phyloP scores from a whole-genome alignment of 1,140 invertebrate species.

The Leucophenga varia region DNA sequence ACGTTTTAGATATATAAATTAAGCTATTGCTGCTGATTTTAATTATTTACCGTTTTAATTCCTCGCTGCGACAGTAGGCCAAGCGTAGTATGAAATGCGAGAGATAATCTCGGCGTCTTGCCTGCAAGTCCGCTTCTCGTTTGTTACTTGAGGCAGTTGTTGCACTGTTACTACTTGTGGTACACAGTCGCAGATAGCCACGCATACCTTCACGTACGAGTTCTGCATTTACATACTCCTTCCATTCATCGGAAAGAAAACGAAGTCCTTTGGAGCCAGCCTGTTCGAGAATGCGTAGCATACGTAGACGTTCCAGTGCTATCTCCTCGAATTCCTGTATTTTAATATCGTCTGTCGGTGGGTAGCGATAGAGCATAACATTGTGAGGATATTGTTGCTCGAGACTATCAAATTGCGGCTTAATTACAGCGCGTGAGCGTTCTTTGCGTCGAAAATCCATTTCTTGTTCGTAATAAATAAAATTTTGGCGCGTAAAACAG shows the following conservation, averaged over 20 bases:
- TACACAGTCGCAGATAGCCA: constrained; percentile 61
- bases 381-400: constrained; percentile 65
- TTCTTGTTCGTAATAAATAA: too few relatives aligned
- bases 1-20: too few relatives aligned
- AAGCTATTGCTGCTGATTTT: too few relatives aligned
- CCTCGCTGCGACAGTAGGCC: constrained; percentile 83
- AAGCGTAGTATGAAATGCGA: constrained; percentile 90
- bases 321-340: constrained; percentile 83
- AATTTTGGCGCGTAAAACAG: too few relatives aligned
- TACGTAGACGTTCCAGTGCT: constrained; percentile 79
- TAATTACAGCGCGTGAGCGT: constrained; percentile 9
- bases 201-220: constrained; percentile 69
- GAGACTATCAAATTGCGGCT: constrained; percentile 32
- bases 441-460: constrained; percentile 26
- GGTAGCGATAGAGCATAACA: constrained; percentile 73
- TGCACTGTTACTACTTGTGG: constrained; percentile 39
- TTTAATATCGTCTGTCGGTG: constrained; percentile 69
- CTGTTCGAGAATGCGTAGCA: constrained; percentile 72
- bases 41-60: constrained; percentile 63
- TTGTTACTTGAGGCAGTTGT: constrained; percentile 42
- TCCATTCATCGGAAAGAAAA: constrained; percentile 69
- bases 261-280: constrained; percentile 64
- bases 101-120: constrained; percentile 75
- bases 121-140: constrained; percentile 62
- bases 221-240: constrained; percentile 63